phyloP scores from a whole-genome alignment of 2,113 vertebrate genomes.

The Panurus biarmicus region DNA sequence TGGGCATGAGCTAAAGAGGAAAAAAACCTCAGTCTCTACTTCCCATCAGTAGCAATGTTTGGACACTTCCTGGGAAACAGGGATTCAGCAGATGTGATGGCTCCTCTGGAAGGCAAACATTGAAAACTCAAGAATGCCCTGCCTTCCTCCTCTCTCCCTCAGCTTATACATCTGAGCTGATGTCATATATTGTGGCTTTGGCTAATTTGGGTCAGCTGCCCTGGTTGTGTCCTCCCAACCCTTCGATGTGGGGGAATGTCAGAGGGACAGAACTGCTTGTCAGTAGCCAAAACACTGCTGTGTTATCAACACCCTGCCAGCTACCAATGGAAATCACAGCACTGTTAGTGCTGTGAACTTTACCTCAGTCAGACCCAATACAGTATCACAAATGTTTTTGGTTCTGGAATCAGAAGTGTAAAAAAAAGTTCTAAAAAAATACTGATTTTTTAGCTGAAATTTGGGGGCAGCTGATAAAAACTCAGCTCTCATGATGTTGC shows the following conservation, averaged over 20 bases:
- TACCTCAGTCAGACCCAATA: too few species aligned
- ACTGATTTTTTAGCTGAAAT: not conserved
- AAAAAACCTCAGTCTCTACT: not conserved
- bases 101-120: fast-evolving
- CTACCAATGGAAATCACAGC: not conserved
- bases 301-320: not conserved
- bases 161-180: not conserved
- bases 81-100: fast-evolving
- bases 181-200: not conserved
- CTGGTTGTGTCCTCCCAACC: not conserved
- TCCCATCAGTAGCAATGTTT: not conserved
- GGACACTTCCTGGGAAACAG: not conserved
- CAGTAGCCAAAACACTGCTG: not conserved
- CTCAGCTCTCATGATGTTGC: not conserved
- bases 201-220: not conserved
- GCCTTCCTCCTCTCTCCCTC: not conserved
- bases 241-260: not conserved
- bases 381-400: not conserved
- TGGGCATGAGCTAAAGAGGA: not conserved
- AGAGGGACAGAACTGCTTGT: fast-evolving
- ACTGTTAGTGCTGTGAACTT: not conserved
- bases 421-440: not conserved
- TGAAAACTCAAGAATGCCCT: not conserved
- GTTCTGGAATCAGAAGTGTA: not conserved
- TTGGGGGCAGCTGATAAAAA: not conserved